Percentiles rank a stretch among this genome's conserved stretches.
Conservation (phyloP, 2,888 invertebrate genomes). For the Clivina fossor region DNA sequence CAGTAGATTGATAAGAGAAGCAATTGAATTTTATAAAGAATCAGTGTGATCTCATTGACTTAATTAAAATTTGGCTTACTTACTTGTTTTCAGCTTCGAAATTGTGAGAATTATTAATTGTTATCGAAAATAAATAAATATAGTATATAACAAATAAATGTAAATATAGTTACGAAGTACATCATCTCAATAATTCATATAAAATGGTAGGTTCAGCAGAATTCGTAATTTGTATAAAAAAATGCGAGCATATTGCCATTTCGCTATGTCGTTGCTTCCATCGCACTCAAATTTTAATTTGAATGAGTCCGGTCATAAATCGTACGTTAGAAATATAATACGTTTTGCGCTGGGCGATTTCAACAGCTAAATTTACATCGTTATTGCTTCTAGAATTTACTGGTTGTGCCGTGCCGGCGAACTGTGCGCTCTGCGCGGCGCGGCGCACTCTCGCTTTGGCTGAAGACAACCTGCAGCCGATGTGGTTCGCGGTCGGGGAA, state of each 20-base stretch:
- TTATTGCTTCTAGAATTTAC: constrained; percentile 53
- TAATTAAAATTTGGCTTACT: too few relatives aligned
- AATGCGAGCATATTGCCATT: constrained; percentile 24
- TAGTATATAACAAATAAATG: too few relatives aligned
- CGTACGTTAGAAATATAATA: constrained; percentile 50
- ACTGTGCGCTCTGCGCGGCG: constrained; percentile 34
- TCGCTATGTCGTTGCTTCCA: constrained; percentile 11
- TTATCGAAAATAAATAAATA: too few relatives aligned
- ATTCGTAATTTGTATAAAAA: constrained; percentile 27
- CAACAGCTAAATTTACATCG: constrained; percentile 53
- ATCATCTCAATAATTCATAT: too few relatives aligned
- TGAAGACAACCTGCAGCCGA: constrained; percentile 11
- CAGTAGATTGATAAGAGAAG: too few relatives aligned
- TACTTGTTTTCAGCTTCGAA: too few relatives aligned
- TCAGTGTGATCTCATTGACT: too few relatives aligned
- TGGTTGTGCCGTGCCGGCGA: constrained; percentile 39
- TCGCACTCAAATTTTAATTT: constrained; percentile 53
- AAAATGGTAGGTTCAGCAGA: too few relatives aligned
- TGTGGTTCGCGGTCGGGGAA: not conserved
- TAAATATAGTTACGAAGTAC: too few relatives aligned
- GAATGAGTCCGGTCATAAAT: constrained; percentile 51
- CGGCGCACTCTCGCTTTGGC: constrained; percentile 1
- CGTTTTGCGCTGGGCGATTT: constrained; percentile 47
- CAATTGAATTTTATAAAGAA: too few relatives aligned
- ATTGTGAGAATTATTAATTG: too few relatives aligned